These are phyloP conservation scores for Mactromeris polynyma DNA, from an alignment of 2,888 invertebrate genomes.

Conservation along the genomic window DNA sequence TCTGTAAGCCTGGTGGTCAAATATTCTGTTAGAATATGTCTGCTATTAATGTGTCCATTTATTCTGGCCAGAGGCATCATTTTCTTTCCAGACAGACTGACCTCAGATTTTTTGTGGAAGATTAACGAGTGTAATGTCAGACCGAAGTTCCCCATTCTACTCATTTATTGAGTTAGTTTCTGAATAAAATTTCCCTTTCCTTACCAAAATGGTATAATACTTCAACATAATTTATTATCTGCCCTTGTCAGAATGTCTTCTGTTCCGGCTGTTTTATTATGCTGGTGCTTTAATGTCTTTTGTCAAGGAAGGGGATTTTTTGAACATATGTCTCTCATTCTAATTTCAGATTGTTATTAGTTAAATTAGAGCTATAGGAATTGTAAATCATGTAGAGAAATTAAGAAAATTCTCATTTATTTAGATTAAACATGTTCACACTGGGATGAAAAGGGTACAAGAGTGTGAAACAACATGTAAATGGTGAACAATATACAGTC, in stretches of 20 bases:
- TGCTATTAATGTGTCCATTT: background rate
- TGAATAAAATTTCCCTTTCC: background rate
- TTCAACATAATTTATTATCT: background rate
- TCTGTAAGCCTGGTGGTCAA: background rate
- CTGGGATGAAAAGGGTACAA: too few species aligned
- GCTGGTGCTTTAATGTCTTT: too few species aligned
- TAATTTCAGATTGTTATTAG: too few species aligned
- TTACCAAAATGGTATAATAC: background rate
- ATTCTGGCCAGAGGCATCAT: background rate
- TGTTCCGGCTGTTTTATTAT: background rate
- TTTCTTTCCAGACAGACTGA: slow-evolving; percentile 11
- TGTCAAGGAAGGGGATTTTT: too few species aligned
- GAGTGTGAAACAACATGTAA: too few species aligned
- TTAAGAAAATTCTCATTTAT: too few species aligned
- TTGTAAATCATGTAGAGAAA: too few species aligned
- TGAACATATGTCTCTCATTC: too few species aligned
- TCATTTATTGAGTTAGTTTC: slow-evolving; percentile 10
- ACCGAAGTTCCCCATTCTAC: background rate
- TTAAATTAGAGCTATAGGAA: too few species aligned
- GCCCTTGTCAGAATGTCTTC: background rate
- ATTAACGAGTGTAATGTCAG: background rate
- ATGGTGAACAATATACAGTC: too few species aligned
- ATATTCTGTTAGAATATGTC: background rate
- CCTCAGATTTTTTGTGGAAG: background rate
- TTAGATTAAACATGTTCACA: too few species aligned